phyloP scores from a whole-genome alignment of 2,888 invertebrate genomes.

The Morpho deidamia region DNA sequence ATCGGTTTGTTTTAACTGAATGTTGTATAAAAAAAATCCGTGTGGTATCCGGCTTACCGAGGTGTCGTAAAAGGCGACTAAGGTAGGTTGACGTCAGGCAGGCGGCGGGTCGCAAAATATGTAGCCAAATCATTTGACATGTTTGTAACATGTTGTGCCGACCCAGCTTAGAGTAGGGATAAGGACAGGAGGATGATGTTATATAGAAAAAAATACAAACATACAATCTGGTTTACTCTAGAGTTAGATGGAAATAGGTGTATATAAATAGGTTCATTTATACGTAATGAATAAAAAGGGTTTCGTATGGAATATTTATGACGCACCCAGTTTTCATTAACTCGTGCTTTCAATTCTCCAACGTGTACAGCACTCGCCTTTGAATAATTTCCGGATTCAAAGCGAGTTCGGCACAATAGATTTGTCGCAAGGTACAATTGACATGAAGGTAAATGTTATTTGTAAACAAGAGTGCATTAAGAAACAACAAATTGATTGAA shows the following conservation, averaged over 20 bases:
- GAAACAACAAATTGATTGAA: no score
- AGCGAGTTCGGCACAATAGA: slow-evolving; percentile 5
- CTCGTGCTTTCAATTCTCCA: slow-evolving; percentile 60
- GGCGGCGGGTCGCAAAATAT: no score
- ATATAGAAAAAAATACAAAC: no score
- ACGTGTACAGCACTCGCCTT: slow-evolving; percentile 32
- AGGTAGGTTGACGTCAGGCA: no score
- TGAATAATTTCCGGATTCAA: slow-evolving; percentile 16
- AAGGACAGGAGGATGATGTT: no score
- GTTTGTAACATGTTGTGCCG: no score
- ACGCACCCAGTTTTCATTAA: slow-evolving; percentile 54
- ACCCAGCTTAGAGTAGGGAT: no score
- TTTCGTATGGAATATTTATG: slow-evolving; percentile 63
- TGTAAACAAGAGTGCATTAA: neutral
- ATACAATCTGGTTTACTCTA: neutral
- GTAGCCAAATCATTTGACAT: no score
- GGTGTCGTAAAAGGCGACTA: no score
- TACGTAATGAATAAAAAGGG: slow-evolving; percentile 50
- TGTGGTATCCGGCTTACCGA: no score
- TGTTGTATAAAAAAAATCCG: no score
- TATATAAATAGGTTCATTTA: slow-evolving; percentile 16
- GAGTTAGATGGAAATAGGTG: slow-evolving; percentile 12
- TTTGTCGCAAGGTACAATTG: neutral
- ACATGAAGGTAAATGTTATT: neutral
- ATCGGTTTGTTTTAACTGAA: no score